phyloP scores from a whole-genome alignment of 2,888 invertebrate species.

The Aquatica leii region DNA sequence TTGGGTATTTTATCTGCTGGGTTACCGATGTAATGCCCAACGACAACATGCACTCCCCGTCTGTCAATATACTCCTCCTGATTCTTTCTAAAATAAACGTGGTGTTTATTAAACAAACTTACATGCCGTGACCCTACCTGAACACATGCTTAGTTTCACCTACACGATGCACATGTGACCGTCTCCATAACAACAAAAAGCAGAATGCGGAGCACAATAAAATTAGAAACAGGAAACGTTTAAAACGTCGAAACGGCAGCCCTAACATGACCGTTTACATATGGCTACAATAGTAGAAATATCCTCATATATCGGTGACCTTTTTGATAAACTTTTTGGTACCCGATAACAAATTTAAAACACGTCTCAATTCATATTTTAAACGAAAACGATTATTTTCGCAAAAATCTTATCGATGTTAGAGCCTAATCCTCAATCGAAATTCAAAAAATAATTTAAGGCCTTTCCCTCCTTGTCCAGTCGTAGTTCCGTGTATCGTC shows the following conservation, averaged over 20 bases:
- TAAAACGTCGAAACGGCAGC: slow-evolving; percentile 53
- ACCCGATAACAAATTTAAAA: no score
- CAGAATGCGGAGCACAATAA: slow-evolving; percentile 47
- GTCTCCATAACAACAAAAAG: slow-evolving; percentile 49
- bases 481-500: no score
- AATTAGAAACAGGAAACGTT: slow-evolving; percentile 50
- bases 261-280: slow-evolving; percentile 49
- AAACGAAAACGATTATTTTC: no score
- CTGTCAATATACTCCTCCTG: slow-evolving; percentile 77
- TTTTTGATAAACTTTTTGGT: no score
- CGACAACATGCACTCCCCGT: slow-evolving; percentile 81
- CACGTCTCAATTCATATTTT: no score
- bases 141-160: slow-evolving; percentile 33
- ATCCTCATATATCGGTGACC: no score
- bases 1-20: slow-evolving; percentile 69
- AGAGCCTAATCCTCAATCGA: no score
- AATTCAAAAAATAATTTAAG: no score
- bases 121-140: slow-evolving; percentile 10
- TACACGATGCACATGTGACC: slow-evolving; percentile 36
- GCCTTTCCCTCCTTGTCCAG: no score
- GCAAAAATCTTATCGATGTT: no score
- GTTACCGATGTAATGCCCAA: slow-evolving; percentile 89
- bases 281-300: not conserved
- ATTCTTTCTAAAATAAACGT: slow-evolving; percentile 64
- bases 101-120: no score